These are phyloP conservation scores for Labeo catla DNA, from an alignment of 2,113 vertebrate species.

Conservation along the genomic window DNA sequence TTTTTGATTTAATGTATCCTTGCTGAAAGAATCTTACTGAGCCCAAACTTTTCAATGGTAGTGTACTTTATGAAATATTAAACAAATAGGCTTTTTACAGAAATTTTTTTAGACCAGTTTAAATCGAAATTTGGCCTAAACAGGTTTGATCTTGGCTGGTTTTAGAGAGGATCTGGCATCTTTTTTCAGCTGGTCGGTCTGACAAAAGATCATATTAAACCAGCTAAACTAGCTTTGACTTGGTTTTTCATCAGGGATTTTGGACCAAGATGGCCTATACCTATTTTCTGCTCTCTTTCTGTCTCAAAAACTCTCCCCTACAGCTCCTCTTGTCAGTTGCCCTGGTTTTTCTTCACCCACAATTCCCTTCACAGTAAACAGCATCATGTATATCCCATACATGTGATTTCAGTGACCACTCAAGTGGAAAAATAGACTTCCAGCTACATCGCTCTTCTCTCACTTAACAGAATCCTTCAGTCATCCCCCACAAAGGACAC, in stretches of 20 bases:
- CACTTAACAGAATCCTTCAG: neutral
- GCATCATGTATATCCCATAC: neutral
- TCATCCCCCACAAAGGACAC: slow-evolving; percentile 13
- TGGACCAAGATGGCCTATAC: neutral
- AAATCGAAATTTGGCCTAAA: too few species aligned
- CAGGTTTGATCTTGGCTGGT: neutral
- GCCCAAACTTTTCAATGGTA: neutral
- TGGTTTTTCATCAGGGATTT: too few species aligned
- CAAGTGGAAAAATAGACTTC: neutral
- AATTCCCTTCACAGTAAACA: neutral
- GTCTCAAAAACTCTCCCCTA: neutral
- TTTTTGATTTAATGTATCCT: neutral
- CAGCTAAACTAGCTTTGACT: too few species aligned
- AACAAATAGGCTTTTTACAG: neutral
- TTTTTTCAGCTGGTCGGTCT: too few species aligned
- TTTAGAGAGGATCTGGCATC: too few species aligned
- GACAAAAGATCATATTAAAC: too few species aligned
- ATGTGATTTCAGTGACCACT: neutral
- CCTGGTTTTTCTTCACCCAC: neutral
- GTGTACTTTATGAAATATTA: neutral
- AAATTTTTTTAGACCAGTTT: neutral
- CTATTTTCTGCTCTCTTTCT: neutral
- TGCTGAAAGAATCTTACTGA: neutral
- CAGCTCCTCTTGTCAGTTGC: neutral
- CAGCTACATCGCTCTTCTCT: slow-evolving; percentile 4